Base-by-base conservation (phyloP, 2,113 vertebrate species). In the Lates calcarifer region DNA sequence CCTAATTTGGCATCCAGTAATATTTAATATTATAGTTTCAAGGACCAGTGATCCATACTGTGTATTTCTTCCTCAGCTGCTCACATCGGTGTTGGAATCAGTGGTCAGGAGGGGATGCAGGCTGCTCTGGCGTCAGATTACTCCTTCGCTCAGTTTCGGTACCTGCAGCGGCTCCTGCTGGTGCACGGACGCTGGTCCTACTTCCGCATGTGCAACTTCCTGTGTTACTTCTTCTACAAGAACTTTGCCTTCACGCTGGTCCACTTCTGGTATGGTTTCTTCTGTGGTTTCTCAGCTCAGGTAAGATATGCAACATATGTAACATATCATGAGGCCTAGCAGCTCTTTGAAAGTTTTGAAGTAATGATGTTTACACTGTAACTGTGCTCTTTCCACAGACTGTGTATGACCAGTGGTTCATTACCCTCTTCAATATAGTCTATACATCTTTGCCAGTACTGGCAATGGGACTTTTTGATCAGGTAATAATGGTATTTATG, bases 321-420 rank as follows among this genome's bases (percentile, higher is more conserved):
- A 78, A 61, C 35, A 1, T 31, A 6, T 35, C 6, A 3, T 14
- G 10, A 63, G 22, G 15, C 26, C 11, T 67, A 22, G 26, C 9
- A 17, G 17, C 6, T 55, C 43, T 69, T 57, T 71, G 11, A 26
- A 26, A 31, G 10, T 74, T 5, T 29, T 63, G 9, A 29, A 14
- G 0, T 43, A 37, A 35, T 33, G 28, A 4, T 51, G 31, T 64
- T 12, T 62, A 4, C 5, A 14, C 29, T 14, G 11, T 9, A 37
- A 13, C 8, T 83, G 6, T 75, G 77, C 78, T 90, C 14, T 63
- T n/a, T 73, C 91, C 90, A 37, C 88, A 97, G 96, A 96, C 96
- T 4, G 95, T 96, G 55, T 97, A 97, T 78, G 96, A 96, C 87
- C 96, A 95, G 87, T 96, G 96, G 95, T 97, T 97, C 88, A 96